phyloP scores from a whole-genome alignment of 2,797 vertebrate species.

The Cephalopachus bancanus region DNA sequence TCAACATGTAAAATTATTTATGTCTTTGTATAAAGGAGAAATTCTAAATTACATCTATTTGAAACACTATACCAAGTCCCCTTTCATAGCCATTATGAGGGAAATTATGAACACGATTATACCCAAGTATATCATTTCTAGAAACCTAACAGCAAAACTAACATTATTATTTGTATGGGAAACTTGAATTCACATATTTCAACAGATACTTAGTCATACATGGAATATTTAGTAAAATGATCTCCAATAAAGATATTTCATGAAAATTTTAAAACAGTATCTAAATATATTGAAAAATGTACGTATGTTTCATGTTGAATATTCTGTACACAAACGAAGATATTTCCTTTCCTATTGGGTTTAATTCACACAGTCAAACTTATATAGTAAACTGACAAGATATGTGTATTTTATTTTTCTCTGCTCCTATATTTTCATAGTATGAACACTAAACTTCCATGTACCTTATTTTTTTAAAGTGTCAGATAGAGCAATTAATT shows the following conservation, averaged over 20 bases:
- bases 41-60: constrained; percentile 51
- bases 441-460: constrained; percentile 11
- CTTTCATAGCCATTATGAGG: constrained; percentile 53
- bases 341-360: background rate
- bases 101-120: constrained; percentile 65
- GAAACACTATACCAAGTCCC: constrained; percentile 58
- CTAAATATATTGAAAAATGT: constrained; percentile 46
- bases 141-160: constrained; percentile 65
- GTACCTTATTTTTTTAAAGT: background rate
- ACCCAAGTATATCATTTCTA: constrained; percentile 77
- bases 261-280: constrained; percentile 4
- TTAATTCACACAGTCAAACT: background rate
- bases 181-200: constrained; percentile 58
- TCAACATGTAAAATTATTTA: background rate
- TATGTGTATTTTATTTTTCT: constrained; percentile 7
- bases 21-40: constrained; percentile 54
- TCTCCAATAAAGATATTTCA: constrained; percentile 38
- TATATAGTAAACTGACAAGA: background rate
- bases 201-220: background rate
- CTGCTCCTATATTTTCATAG: background rate
- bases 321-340: background rate
- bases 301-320: constrained; percentile 51
- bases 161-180: constrained; percentile 43
- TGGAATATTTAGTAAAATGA: constrained; percentile 56
- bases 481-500: background rate